Conservation (phyloP, 2,113 vertebrate species). For the Toxotes jaculatrix region DNA sequence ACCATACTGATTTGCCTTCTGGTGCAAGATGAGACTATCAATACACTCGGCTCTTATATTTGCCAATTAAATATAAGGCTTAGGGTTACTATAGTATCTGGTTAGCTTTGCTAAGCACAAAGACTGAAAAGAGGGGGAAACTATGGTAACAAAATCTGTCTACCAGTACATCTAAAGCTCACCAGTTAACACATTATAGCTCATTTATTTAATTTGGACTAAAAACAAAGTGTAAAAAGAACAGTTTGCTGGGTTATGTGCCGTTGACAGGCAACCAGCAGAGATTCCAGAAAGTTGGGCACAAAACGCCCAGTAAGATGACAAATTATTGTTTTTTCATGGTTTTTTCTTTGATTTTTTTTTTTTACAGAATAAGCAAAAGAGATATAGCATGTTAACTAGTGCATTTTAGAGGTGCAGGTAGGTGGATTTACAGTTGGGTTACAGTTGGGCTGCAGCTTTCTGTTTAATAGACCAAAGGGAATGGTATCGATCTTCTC, state of each 20-base stretch:
- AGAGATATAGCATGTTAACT: too few species aligned
- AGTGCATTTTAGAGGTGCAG: too few species aligned
- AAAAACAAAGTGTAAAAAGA: not conserved
- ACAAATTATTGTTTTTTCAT: not conserved
- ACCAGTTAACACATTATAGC: not conserved
- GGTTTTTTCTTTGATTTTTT: too few species aligned
- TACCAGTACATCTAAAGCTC: too few species aligned
- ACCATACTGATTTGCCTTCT: not conserved
- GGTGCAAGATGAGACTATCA: not conserved
- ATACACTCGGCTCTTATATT: not conserved
- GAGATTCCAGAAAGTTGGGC: not conserved
- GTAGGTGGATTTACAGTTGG: too few species aligned
- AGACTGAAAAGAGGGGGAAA: not conserved
- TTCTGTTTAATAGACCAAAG: not conserved
- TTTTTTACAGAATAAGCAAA: not conserved
- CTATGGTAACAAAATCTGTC: not conserved
- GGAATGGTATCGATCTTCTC: not conserved
- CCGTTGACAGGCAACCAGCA: too few species aligned
- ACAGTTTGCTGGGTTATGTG: too few species aligned
- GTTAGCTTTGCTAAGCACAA: not conserved
- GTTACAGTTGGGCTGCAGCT: not conserved
- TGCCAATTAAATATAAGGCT: not conserved
- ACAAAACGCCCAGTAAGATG: not conserved
- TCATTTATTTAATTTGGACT: not conserved
- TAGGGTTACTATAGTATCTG: not conserved